These are phyloP conservation scores for Theristicus caerulescens DNA, from an alignment of 2,113 vertebrate species.

Conservation along the genomic window DNA sequence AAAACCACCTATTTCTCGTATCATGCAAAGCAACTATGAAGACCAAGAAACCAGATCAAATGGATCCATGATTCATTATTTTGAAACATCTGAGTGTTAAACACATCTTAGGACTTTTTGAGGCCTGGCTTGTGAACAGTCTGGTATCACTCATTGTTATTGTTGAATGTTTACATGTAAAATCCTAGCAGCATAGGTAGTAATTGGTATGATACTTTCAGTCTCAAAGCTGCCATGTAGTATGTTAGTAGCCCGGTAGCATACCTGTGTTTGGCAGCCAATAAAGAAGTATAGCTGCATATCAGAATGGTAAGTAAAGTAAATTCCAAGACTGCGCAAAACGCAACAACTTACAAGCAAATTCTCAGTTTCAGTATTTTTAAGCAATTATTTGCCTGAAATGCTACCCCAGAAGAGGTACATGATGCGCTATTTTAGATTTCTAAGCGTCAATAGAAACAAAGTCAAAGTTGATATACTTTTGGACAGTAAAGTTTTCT, in stretches of 20 bases:
- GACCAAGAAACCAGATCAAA: background rate
- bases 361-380: background rate
- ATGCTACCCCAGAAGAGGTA: background rate
- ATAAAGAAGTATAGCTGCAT: background rate
- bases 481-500: background rate
- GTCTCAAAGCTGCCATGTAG: background rate
- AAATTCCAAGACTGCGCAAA: background rate
- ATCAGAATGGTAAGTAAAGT: background rate
- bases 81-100: background rate
- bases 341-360: background rate
- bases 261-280: background rate
- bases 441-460: background rate
- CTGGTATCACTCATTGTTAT: background rate
- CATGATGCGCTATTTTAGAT: background rate
- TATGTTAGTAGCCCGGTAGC: rapidly evolving
- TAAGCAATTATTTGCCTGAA: background rate
- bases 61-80: background rate
- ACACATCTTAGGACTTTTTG: background rate
- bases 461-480: background rate
- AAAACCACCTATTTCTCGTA: background rate
- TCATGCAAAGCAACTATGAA: background rate
- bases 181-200: background rate
- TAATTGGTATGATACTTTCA: background rate
- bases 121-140: background rate
- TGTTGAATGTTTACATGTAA: background rate